phyloP scores from a whole-genome alignment of 2,888 invertebrate species.

The Plutella xylostella region DNA sequence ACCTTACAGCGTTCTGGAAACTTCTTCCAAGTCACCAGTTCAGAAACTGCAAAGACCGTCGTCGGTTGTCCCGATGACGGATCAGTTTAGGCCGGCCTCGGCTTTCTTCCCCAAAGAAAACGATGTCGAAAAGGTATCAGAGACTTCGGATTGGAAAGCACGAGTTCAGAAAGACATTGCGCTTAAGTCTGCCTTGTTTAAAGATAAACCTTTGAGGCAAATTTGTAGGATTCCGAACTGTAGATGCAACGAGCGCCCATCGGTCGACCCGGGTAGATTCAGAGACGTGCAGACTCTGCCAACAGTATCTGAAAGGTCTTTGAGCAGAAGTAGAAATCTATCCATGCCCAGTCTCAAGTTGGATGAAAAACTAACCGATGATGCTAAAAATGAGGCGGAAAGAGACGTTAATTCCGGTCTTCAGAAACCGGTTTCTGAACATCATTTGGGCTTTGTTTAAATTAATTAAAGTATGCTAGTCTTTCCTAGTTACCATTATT shows the following conservation, averaged over 20 bases:
- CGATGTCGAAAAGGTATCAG: constrained; percentile 34
- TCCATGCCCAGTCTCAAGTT: constrained; percentile 58
- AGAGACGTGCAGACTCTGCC: constrained; percentile 49
- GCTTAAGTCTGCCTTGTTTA: constrained; percentile 30
- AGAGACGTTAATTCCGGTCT: constrained; percentile 33
- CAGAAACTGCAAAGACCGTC: constrained; percentile 43
- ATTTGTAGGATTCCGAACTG: constrained; percentile 58
- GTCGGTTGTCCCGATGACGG: constrained; percentile 55
- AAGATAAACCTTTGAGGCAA: constrained; percentile 46
- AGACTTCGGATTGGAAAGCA: constrained; percentile 54
- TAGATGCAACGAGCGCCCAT: constrained; percentile 43
- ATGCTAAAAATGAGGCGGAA: constrained; percentile 40
- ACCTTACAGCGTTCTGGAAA: constrained; percentile 59
- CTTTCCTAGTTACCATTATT: too few species aligned
- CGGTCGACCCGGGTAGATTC: constrained; percentile 32
- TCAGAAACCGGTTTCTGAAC: constrained; percentile 61
- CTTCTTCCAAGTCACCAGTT: constrained; percentile 37
- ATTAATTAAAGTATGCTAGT: constrained; percentile 16
- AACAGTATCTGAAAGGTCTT: constrained; percentile 39
- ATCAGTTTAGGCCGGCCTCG: constrained; percentile 56
- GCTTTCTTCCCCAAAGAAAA: constrained; percentile 40
- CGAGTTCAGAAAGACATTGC: constrained; percentile 45
- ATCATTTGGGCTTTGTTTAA: constrained; percentile 70
- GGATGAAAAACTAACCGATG: constrained; percentile 41
- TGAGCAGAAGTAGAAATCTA: constrained; percentile 47